Evolutionary conservation across 2,888 invertebrate genomes (phyloP), one percentile per base, ranked within the genome.

Genomic region (Tinea semifulvella): DNA sequence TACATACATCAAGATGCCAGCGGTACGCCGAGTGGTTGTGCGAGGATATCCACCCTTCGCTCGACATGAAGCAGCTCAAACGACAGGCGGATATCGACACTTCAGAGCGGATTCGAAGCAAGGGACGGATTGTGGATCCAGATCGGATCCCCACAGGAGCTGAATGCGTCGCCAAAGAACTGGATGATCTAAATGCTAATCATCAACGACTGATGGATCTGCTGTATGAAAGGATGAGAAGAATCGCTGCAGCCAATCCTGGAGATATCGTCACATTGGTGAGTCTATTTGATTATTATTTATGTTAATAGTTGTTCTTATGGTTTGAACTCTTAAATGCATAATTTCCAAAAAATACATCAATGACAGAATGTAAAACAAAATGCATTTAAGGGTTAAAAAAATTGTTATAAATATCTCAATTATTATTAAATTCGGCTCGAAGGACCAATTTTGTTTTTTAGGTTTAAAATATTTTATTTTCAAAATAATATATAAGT

Each of bases 1-100:
- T 91, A 67, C 92, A 92, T 84, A 90, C 92, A 69, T 88, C 90
- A 65, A 87, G 91, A 63, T 88, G 94, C 68, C 89, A 91, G 74
- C 88, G 90, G 52, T 96, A 91, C 84, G 85, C 88, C 51, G 93
- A 93, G 60, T 86, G 87, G 75, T 84, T 95, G 52, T 87, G 95
- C 68, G 89, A 89, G 60, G 92, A 92, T 58, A 84, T 89, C 43
- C 92, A 92, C 60, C 92, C 92, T 2, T 91, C 91, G 47, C 68
- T 92, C 63, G 92, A 92, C 75, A 67, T 67, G 59, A 64, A 69
- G 13, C 77, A 76, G 42, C 54, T 79, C n/a, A 64, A 62, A 46
- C 62, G 79, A 0, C 76, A 76, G 48, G 75, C 75, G 0, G 77
- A 77, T 19, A 55, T 71, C 26, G 74, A 76, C 18, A 57, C 67